Conservation (phyloP, 2,888 invertebrate species). For the Parnassius glacialis region DNA sequence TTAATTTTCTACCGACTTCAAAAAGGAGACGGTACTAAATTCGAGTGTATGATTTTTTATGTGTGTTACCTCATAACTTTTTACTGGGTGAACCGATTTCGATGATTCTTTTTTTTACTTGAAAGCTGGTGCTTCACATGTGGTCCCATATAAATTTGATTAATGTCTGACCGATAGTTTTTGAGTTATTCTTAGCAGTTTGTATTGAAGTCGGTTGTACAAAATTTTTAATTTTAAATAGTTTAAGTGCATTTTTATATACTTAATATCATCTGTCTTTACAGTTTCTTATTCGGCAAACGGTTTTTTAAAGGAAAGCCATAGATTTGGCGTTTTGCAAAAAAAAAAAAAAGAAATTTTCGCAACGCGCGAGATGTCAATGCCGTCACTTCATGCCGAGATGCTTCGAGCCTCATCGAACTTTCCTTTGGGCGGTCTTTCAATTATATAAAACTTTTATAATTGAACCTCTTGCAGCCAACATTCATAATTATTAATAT, state of each 20-base stretch:
- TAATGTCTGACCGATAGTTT: too few relatives aligned
- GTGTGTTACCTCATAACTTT: too few relatives aligned
- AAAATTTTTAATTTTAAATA: too few relatives aligned
- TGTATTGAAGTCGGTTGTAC: too few relatives aligned
- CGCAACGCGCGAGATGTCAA: slow-evolving; percentile 46
- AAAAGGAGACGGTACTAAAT: too few relatives aligned
- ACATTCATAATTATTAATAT: slow-evolving; percentile 37
- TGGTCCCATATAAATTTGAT: too few relatives aligned
- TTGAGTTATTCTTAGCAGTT: too few relatives aligned
- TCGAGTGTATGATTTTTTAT: too few relatives aligned
- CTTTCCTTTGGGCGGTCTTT: slow-evolving; percentile 38
- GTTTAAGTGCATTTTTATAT: too few relatives aligned
- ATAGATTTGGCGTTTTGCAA: slow-evolving; percentile 3
- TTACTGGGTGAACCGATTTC: too few relatives aligned
- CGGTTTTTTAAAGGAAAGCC: slow-evolving; percentile 11
- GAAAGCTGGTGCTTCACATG: too few relatives aligned
- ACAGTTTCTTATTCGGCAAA: slow-evolving; percentile 11
- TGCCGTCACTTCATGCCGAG: slow-evolving; percentile 33
- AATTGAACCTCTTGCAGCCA: slow-evolving; percentile 34
- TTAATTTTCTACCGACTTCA: slow-evolving; percentile 1
- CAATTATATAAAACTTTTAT: slow-evolving; percentile 42
- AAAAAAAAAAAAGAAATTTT: slow-evolving; percentile 25
- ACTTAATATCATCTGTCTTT: slow-evolving; percentile 5
- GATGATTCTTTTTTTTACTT: too few relatives aligned
- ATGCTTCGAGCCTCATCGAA: slow-evolving; percentile 31